Evolutionary conservation across 2,888 invertebrate genomes (phyloP).

Genomic region (Lepidocyrtinus sp.): DNA sequence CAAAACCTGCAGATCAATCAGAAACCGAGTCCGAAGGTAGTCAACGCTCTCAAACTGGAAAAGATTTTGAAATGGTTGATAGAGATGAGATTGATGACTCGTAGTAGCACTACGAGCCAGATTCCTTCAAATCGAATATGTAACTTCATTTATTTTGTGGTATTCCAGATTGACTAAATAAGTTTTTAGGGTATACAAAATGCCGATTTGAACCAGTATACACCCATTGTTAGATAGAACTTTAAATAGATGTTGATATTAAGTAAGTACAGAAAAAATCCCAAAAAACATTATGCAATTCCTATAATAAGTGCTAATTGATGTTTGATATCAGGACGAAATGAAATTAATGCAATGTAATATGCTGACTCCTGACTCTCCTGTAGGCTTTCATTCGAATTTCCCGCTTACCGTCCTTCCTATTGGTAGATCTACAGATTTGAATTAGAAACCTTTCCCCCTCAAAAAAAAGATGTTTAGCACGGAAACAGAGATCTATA

Average conservation of each 20-base stretch:
- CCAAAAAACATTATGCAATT: too few species aligned
- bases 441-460: too few species aligned
- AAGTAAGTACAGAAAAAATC: neutral
- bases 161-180: slow-evolving; percentile 44
- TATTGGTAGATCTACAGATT: too few species aligned
- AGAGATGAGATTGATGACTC: slow-evolving; percentile 72
- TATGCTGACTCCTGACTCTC: too few species aligned
- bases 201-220: slow-evolving; percentile 10
- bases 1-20: slow-evolving; percentile 74
- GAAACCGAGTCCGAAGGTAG: slow-evolving; percentile 86
- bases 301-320: too few species aligned
- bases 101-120: slow-evolving; percentile 53
- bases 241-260: neutral
- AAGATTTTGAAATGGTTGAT: slow-evolving; percentile 91
- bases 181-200: slow-evolving; percentile 6
- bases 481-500: too few species aligned
- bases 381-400: too few species aligned
- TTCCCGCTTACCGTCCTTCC: too few species aligned
- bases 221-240: slow-evolving; percentile 2
- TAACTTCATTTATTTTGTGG: slow-evolving; percentile 39
- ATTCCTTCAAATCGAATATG: slow-evolving; percentile 17
- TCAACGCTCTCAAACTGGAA: slow-evolving; percentile 85
- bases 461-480: too few species aligned
- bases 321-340: too few species aligned
- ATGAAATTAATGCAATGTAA: too few species aligned